Percentiles rank a stretch among this genome's conserved stretches.
Conservation (phyloP, 2,797 vertebrate species). For the Periparus ater region DNA sequence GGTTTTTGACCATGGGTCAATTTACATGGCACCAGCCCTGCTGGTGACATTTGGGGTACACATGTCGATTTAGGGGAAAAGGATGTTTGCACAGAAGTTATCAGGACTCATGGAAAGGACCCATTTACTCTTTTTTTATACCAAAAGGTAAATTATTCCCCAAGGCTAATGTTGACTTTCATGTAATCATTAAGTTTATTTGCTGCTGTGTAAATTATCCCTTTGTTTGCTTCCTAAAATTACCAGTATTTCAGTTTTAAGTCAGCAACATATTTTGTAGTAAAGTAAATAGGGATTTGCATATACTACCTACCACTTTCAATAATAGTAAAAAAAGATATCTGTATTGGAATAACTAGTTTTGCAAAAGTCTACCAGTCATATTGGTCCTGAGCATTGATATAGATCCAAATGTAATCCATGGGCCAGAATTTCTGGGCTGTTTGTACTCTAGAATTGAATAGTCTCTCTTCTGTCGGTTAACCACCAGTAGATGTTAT, state of each 20-base stretch:
- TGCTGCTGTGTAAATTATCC: background rate
- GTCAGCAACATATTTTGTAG: background rate
- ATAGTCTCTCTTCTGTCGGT: background rate
- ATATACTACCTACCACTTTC: background rate
- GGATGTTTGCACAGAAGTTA: background rate
- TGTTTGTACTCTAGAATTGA: background rate
- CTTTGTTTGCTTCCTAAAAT: background rate
- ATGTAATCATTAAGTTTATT: background rate
- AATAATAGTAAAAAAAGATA: background rate
- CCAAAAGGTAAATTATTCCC: background rate
- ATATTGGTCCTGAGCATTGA: background rate
- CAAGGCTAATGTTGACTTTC: background rate
- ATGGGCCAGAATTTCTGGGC: background rate
- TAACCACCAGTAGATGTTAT: background rate
- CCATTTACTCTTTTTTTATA: background rate
- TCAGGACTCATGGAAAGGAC: background rate
- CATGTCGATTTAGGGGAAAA: background rate
- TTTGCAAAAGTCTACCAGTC: background rate
- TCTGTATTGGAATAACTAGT: background rate
- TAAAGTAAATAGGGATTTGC: background rate
- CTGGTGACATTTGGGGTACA: background rate
- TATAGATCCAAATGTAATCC: background rate
- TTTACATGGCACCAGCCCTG: background rate
- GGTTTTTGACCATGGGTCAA: accelerated
- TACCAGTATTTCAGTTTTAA: background rate